Base-by-base conservation (phyloP, 2,888 invertebrate species). In the Nomada ferruginata region DNA sequence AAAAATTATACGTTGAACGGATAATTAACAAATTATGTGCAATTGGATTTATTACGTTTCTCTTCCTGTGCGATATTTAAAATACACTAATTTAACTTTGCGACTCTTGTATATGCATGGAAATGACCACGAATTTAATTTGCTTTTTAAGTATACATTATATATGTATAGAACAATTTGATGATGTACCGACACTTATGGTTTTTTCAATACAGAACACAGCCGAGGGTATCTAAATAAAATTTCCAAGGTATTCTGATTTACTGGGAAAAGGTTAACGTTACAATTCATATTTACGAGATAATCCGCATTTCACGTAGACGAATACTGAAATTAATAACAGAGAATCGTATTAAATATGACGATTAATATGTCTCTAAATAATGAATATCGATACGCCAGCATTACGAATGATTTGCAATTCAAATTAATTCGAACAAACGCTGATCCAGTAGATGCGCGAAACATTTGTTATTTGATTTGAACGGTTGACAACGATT, bases 391-490 rank as follows among this genome's bases (percentile, higher is more conserved):
- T 44, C 52, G 80, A 68, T 80, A 68, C 60, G 55, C 52, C 36
- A 47, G 44, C 23, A 20, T 53, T 23, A 20, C 29, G 15, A 50
- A 55, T 47, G 59, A 52, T 66, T 57, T 66, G 61, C 50, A 73
- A 80, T 80, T 80, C 72, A 80, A 79, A 72, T 79, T 79, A 73
- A 80, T 71, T 50, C 61, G 61, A 57, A 60, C 53, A 44, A 64
- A 53, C 50, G 47, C 44, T 60, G 64, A 78, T 78, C 78, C 15
- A n/a, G 26, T n/a, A 10, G 57, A 23, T 57, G 15, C 11, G 13
- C 11, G 42, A 7, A 59, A 42, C 23, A 78, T 66, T 77, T 73
- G 47, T 59, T 69, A 53, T 70, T 55, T 52, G 11, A 15, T 79
- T 79, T 74, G 69, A 79, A 36, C 64, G 57, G 36, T 13, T 57